These are phyloP conservation scores for Trichonephila clavipes DNA, from an alignment of 1,140 invertebrate species.

Conservation along the genomic window DNA sequence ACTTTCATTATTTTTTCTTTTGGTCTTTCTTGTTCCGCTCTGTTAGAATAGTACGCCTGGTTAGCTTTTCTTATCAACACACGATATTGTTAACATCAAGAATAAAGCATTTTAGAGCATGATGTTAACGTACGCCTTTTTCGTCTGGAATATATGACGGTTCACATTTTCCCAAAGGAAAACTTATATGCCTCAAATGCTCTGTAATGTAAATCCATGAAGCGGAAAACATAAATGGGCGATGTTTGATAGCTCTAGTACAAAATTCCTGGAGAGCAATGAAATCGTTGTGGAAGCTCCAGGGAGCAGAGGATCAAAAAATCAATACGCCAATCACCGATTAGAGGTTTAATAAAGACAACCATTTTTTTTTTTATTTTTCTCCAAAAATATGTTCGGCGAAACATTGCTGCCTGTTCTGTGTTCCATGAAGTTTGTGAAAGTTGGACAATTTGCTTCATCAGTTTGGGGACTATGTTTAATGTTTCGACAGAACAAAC, in stretches of 20 bases:
- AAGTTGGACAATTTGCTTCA: too few species aligned
- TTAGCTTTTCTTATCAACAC: not conserved
- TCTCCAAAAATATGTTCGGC: not conserved
- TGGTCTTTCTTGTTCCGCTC: too few species aligned
- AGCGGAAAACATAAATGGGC: conserved; percentile 15
- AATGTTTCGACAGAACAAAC: too few species aligned
- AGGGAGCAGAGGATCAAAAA: not conserved
- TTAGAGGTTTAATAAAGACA: conserved; percentile 3
- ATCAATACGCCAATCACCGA: conserved; percentile 27
- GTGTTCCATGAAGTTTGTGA: too few species aligned
- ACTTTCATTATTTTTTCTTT: too few species aligned
- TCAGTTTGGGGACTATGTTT: too few species aligned
- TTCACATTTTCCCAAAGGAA: not conserved
- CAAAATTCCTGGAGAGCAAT: not conserved
- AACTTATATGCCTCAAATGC: not conserved
- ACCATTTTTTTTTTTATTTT: not conserved
- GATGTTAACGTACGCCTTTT: not conserved
- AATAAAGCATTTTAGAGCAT: not conserved
- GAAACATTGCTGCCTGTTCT: too few species aligned
- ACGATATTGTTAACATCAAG: not conserved
- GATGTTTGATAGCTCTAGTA: not conserved
- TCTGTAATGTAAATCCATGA: not conserved
- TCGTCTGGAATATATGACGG: not conserved
- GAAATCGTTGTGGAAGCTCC: not conserved
- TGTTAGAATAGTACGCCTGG: too few species aligned